Base-by-base conservation (phyloP, 2,888 invertebrate genomes). In the Octonoba sinensis region DNA sequence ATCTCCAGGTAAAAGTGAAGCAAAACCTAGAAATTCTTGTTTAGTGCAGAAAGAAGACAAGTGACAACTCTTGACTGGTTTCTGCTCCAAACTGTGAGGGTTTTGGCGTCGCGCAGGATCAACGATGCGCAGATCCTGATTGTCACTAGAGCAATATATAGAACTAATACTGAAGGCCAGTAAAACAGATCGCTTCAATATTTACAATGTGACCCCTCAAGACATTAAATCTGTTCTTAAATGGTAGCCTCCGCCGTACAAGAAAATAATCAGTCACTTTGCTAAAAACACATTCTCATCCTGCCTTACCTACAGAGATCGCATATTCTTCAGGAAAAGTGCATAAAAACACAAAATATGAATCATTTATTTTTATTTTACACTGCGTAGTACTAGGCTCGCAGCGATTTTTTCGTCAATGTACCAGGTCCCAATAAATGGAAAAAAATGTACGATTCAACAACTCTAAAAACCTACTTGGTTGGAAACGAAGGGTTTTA, bases 151-250 rank as follows among this genome's bases (percentile, higher is more conserved):
- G 18, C 54, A 54, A n/a, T n/a, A n/a, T n/a, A n/a, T n/a, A n/a
- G n/a, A n/a, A n/a, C n/a, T n/a, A n/a, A n/a, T n/a, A n/a, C n/a
- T n/a, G n/a, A 54, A 54, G 54, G 16, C 54, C 54, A 15, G 54
- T 54, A 54, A 54, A 15, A 54, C 54, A 54, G 54, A 15, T 11
- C 54, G 16, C 6, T 54, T 54, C 54, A 54, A 54, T 54, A 16
- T 54, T 54, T 18, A 54, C 54, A 54, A 54, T 54, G 54, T 54
- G 54, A 54, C 54, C 54, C 54, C 54, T 54, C 54, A 54, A 54
- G 54, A 54, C 54, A 54, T 54, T 54, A 54, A 54, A 54, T 54
- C 16, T 54, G n/a, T 54, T 54, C 6, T n/a, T n/a, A 54, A 54
- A 54, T 11, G 6, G 54, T 6, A 4, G 8, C 11, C 6, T 54